Conservation (phyloP, 2,888 invertebrate species). For the Danaus chrysippus region DNA sequence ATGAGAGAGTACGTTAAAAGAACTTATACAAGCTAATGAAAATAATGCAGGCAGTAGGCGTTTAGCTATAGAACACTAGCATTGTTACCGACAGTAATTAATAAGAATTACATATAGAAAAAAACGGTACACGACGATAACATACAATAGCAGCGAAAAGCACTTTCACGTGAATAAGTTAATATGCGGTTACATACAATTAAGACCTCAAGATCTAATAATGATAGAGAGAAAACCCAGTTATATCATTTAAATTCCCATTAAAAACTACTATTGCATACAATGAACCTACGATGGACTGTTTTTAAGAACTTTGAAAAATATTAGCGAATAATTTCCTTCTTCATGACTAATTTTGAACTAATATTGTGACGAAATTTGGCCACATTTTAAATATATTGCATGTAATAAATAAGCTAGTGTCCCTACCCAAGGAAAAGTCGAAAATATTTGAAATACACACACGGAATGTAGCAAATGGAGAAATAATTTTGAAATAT, state of each 20-base stretch:
- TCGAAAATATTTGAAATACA: too few relatives aligned
- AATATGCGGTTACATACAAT: conserved; percentile 14
- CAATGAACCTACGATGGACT: too few relatives aligned
- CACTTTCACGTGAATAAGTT: conserved; percentile 26
- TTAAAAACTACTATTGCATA: background rate
- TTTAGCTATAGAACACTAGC: conserved; percentile 1
- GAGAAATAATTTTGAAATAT: too few relatives aligned
- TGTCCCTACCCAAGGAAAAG: too few relatives aligned
- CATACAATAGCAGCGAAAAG: conserved; percentile 20
- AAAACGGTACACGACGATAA: conserved; percentile 16
- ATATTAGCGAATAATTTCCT: too few relatives aligned
- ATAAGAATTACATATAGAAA: conserved; percentile 19
- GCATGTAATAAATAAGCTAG: too few relatives aligned
- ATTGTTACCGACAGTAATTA: conserved; percentile 22
- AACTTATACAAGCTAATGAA: background rate
- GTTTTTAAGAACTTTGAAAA: too few relatives aligned
- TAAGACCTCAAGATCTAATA: conserved; percentile 13
- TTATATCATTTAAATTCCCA: background rate
- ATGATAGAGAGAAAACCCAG: conserved; percentile 7
- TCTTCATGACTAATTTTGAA: background rate
- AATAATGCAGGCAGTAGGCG: background rate
- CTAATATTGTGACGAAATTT: background rate
- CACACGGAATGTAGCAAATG: too few relatives aligned
- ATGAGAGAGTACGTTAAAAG: background rate
- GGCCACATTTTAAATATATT: background rate